Conservation (phyloP, 2,888 invertebrate genomes). For the Eilema griseolum region DNA sequence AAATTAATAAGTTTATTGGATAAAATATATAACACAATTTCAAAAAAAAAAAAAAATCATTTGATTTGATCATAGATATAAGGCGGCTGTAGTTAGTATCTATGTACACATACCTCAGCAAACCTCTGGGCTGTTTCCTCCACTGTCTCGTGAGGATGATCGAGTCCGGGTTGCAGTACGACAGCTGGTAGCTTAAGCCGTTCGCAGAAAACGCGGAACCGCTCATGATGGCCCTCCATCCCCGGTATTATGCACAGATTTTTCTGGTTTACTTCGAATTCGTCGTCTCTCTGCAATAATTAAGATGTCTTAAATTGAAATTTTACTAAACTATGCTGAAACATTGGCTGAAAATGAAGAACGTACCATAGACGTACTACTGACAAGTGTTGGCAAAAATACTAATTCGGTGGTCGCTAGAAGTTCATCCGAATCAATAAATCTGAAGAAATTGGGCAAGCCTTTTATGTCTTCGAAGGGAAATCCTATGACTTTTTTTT, state of each 20-base stretch:
- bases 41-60: too few relatives aligned
- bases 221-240: slow-evolving; percentile 60
- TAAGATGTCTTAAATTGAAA: not conserved
- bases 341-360: too few relatives aligned
- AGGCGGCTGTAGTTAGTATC: not conserved
- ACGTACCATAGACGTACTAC: slow-evolving; percentile 13
- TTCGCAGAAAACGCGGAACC: slow-evolving; percentile 60
- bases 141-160: slow-evolving; percentile 53
- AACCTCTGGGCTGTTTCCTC: slow-evolving; percentile 56
- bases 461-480: slow-evolving; percentile 15
- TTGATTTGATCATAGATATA: too few relatives aligned
- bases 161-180: slow-evolving; percentile 63
- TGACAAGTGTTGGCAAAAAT: slow-evolving; percentile 57
- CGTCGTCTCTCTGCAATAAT: slow-evolving; percentile 60
- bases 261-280: slow-evolving; percentile 52
- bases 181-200: slow-evolving; percentile 63
- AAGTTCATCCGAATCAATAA: slow-evolving; percentile 67
- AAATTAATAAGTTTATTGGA: too few relatives aligned
- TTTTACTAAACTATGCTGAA: not conserved
- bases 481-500: not conserved
- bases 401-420: slow-evolving; percentile 65
- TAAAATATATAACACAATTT: too few relatives aligned
- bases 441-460: slow-evolving; percentile 10
- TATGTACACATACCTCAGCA: slow-evolving; percentile 45
- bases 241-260: slow-evolving; percentile 67